These are phyloP conservation scores for Catocala fraxini DNA, from an alignment of 2,888 invertebrate species.

Conservation along the genomic window DNA sequence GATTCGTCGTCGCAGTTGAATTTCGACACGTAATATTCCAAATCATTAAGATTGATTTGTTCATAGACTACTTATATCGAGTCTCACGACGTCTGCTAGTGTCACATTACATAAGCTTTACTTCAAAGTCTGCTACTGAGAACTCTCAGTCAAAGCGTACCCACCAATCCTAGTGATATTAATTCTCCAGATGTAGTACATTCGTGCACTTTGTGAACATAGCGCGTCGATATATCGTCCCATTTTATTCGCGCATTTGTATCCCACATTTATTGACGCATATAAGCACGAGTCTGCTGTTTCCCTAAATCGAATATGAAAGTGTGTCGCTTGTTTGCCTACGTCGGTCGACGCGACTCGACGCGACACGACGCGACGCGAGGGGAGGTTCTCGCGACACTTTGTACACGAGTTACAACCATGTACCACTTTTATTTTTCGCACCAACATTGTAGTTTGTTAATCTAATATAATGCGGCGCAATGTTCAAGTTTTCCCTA, in stretches of 20 bases:
- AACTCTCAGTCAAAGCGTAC: too few species aligned
- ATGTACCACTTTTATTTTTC: conserved; percentile 38
- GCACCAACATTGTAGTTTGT: conserved; percentile 34
- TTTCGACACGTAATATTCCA: too few species aligned
- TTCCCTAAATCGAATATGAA: conserved; percentile 54
- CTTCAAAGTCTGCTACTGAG: too few species aligned
- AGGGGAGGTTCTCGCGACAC: conserved; percentile 28
- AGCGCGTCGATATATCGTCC: conserved; percentile 25
- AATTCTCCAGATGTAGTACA: not conserved
- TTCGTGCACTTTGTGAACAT: conserved; percentile 8
- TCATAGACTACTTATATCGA: too few species aligned
- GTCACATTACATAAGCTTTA: too few species aligned
- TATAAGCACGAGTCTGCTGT: conserved; percentile 45
- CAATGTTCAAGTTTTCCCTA: conserved; percentile 35
- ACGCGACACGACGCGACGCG: too few species aligned
- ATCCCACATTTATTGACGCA: conserved; percentile 42
- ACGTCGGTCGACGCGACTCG: conserved; percentile 17
- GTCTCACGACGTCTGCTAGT: too few species aligned
- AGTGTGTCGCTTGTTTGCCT: conserved; percentile 50
- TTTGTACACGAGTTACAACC: conserved; percentile 14
- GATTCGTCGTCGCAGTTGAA: too few species aligned
- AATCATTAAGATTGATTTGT: too few species aligned
- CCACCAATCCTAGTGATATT: not conserved
- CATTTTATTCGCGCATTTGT: conserved; percentile 29
- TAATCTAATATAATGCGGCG: conserved; percentile 33